Base-by-base conservation (phyloP, 2,797 vertebrate genomes). In the Pseudochirops cupreus region DNA sequence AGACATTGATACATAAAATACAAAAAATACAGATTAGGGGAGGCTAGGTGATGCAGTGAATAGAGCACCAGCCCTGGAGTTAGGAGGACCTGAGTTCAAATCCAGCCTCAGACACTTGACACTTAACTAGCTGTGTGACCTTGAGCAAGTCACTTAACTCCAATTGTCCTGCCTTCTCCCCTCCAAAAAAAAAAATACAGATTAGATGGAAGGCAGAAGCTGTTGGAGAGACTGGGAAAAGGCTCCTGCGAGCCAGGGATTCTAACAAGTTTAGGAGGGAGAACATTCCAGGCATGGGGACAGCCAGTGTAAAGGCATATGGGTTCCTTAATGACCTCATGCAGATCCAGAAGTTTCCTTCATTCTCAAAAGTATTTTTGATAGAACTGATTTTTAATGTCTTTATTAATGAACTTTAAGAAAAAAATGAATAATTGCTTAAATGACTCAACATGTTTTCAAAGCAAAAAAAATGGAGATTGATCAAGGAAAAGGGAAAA, bases 321-420 rank as follows among this genome's bases (percentile, higher is more conserved):
- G 39, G 5, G 92, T 96, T 97, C 91, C 97, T 57, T 95, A 91
- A 57, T 91, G 90, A 90, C 90, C 94, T 94, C 93, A 82, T 90
- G 89, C 67, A 92, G 98, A 98, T 94, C 96, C 97, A 98, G 98
- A 98, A 97, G 98, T 98, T 97, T 96, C 92, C 95, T 74, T 98
- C 97, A 56, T 94, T 97, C 95, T 5, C 92, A 87, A 95, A 94
- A 58, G 4, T 92, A 95, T 67, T 96, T 95, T 95, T 67, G 67
- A 92, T 93, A 50, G 92, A 91, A 94, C 89, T 90, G 95, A 96
- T 97, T 98, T 97, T 96, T 97, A 98, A 95, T 97, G 96, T 52
- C 93, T 33, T 95, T 97, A 95, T 98, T 98, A 97, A 98, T 97
- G 97, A 98, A 95, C 95, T 98, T 96, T 97, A 97, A 82, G 94